These are phyloP conservation scores for Chrysolina oricalcia DNA, from an alignment of 2,888 invertebrate species.

Conservation along the genomic window DNA sequence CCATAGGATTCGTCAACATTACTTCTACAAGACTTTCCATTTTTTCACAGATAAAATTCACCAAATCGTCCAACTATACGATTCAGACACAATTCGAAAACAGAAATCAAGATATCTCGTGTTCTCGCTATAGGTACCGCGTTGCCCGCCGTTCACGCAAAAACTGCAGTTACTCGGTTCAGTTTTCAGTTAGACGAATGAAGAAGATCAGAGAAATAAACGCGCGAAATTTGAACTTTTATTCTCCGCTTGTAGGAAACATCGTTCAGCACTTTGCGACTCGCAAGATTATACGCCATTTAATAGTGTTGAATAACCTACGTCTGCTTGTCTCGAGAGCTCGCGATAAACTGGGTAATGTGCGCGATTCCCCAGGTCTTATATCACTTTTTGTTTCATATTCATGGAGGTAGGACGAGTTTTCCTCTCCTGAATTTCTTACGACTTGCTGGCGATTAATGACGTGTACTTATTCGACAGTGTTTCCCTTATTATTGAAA, in stretches of 20 bases:
- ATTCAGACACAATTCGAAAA: conserved; percentile 29
- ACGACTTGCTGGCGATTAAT: neutral
- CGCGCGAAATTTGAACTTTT: conserved; percentile 55
- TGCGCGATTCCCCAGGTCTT: conserved; percentile 13
- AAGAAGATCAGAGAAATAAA: conserved; percentile 35
- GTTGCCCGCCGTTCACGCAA: neutral
- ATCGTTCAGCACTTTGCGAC: conserved; percentile 1
- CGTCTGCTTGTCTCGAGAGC: neutral
- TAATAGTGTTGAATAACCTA: conserved; percentile 7
- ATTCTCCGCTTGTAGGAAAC: conserved; percentile 27
- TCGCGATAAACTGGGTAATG: conserved; percentile 18
- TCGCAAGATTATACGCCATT: conserved; percentile 8
- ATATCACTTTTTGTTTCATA: conserved; percentile 22
- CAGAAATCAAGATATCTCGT: too few relatives aligned
- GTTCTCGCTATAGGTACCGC: neutral
- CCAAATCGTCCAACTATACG: conserved; percentile 37
- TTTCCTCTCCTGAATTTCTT: conserved; percentile 11
- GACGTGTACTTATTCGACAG: neutral
- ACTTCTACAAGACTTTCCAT: conserved; percentile 66
- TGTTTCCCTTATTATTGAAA: too few relatives aligned
- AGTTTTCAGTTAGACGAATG: conserved; percentile 22
- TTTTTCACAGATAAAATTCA: conserved; percentile 45
- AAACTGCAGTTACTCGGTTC: conserved; percentile 5
- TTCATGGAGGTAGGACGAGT: neutral
- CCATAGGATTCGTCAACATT: conserved; percentile 59